A percentile compares a stretch with the other conserved stretches of the same genome.
These are phyloP conservation scores for Hephaestus fuliginosus DNA, from an alignment of 2,797 vertebrate species.

Conservation along the genomic window DNA sequence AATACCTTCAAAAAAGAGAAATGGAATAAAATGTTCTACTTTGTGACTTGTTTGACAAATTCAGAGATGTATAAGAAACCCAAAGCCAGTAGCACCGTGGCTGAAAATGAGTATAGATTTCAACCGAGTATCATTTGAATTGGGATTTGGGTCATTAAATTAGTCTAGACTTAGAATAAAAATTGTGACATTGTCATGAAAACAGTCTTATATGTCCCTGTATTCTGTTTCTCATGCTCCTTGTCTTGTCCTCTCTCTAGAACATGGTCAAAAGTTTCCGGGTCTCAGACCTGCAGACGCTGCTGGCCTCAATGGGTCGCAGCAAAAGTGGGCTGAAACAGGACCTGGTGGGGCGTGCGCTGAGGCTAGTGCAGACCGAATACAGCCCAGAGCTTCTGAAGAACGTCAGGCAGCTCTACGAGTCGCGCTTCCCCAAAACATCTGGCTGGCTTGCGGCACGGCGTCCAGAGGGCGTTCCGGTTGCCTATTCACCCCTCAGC, in stretches of 20 bases:
- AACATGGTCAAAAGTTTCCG: conserved; percentile 99
- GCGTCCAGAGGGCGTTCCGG: conserved; percentile 83
- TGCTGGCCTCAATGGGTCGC: conserved; percentile 97
- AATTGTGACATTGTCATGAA: neutral
- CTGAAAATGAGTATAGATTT: conserved; percentile 3
- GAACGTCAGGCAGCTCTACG: conserved; percentile 98
- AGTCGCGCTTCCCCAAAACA: conserved; percentile 95
- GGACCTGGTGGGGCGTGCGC: conserved; percentile 95
- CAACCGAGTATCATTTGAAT: neutral
- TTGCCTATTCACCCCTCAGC: conserved; percentile 84
- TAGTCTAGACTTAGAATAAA: neutral
- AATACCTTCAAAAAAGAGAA: neutral
- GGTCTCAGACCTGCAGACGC: conserved; percentile 98
- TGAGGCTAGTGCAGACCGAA: conserved; percentile 97
- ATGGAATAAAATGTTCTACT: neutral
- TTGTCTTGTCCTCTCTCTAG: conserved; percentile 72
- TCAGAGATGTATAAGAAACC: neutral
- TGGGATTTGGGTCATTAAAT: neutral
- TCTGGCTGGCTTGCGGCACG: conserved; percentile 87
- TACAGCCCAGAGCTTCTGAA: conserved; percentile 98
- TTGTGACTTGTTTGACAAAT: neutral
- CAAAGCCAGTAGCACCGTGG: neutral
- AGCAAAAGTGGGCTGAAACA: conserved; percentile 99
- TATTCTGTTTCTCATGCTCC: conserved; percentile 14
- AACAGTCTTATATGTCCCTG: neutral